These are phyloP conservation scores for Mus minutoides DNA, from an alignment of 2,797 vertebrate species.

Conservation along the genomic window DNA sequence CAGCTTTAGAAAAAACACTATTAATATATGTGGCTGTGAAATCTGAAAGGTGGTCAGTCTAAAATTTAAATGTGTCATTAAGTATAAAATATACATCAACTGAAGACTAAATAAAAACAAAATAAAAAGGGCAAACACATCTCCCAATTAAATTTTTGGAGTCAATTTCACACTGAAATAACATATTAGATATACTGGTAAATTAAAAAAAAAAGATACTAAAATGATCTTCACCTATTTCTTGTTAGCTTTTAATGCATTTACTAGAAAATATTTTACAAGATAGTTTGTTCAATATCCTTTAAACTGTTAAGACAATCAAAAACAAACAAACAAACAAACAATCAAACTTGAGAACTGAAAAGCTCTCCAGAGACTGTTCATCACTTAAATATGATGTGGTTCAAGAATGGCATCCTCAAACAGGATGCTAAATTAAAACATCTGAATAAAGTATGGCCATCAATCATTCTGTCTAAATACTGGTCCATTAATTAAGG, in stretches of 20 bases:
- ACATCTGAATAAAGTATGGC: background rate
- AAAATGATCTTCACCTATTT: conserved; percentile 28
- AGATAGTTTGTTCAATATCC: background rate
- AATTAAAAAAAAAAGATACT: background rate
- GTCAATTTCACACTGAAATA: conserved; percentile 31
- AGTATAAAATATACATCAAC: background rate
- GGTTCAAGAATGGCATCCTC: background rate
- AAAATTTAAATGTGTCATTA: background rate
- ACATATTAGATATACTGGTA: background rate
- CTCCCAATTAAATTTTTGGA: background rate
- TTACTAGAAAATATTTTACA: background rate
- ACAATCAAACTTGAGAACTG: background rate
- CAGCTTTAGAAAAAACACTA: conserved; percentile 12
- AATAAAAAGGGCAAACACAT: background rate
- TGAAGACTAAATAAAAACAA: conserved; percentile 10
- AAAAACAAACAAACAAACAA: background rate
- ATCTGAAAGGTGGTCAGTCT: background rate
- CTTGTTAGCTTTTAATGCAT: background rate
- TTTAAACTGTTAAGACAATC: background rate
- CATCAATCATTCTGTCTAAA: background rate
- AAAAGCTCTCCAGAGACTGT: background rate
- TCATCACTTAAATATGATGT: background rate
- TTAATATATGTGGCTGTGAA: background rate
- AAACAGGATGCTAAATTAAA: background rate
- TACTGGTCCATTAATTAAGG: background rate